A percentile compares a stretch with the other conserved stretches of the same genome.
Conservation (phyloP, 2,888 invertebrate genomes). For the Erebia aethiops region DNA sequence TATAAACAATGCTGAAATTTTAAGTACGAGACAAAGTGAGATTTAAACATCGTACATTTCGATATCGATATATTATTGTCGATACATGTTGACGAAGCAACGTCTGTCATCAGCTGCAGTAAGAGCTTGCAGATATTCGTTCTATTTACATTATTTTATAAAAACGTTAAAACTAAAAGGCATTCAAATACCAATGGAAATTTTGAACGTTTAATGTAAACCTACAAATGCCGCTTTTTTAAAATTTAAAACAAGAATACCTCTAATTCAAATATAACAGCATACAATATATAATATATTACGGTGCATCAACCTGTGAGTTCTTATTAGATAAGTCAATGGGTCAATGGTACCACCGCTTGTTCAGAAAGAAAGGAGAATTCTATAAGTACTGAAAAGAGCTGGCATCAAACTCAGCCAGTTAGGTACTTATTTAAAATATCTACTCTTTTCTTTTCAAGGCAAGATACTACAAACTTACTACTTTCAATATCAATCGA, state of each 20-base stretch:
- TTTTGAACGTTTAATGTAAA: neutral
- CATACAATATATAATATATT: neutral
- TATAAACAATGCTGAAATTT: slow-evolving; percentile 37
- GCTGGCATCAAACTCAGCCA: too few species aligned
- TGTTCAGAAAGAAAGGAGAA: too few species aligned
- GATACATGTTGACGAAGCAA: slow-evolving; percentile 25
- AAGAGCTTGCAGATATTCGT: slow-evolving; percentile 43
- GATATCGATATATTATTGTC: neutral
- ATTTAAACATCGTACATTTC: slow-evolving; percentile 19
- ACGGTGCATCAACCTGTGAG: too few species aligned
- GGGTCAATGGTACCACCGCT: too few species aligned
- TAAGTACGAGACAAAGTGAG: slow-evolving; percentile 27
- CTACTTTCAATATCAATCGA: neutral
- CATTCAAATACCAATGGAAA: neutral
- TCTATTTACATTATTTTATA: slow-evolving; percentile 26
- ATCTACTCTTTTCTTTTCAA: too few species aligned
- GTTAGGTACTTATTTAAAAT: too few species aligned
- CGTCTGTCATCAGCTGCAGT: slow-evolving; percentile 44
- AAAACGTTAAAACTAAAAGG: neutral
- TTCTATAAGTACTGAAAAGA: too few species aligned
- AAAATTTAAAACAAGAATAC: neutral
- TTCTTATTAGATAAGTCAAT: too few species aligned
- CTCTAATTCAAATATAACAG: neutral
- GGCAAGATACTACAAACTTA: neutral
- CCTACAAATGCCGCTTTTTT: neutral